These are phyloP conservation scores for Esox niger DNA, from an alignment of 2,113 vertebrate species.

Conservation along the genomic window DNA sequence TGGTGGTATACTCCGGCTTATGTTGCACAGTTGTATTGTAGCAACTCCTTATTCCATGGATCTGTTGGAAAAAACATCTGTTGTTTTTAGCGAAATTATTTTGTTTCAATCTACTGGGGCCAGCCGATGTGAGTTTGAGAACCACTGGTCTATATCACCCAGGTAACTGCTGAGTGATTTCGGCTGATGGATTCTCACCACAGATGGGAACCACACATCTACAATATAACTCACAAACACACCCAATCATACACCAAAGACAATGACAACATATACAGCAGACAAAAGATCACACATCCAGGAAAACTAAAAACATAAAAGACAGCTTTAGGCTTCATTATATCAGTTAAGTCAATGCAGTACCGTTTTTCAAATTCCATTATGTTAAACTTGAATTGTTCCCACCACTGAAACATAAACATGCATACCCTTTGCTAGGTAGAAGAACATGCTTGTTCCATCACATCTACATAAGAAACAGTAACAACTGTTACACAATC, in stretches of 20 bases:
- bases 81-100: too few relatives aligned
- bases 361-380: neutral
- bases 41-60: too few relatives aligned
- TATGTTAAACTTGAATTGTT: too few relatives aligned
- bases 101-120: too few relatives aligned
- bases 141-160: constrained; percentile 16
- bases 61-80: too few relatives aligned
- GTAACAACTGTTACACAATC: neutral
- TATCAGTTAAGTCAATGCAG: too few relatives aligned
- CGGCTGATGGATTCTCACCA: neutral
- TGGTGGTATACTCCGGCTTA: too few relatives aligned
- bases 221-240: neutral
- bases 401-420: neutral
- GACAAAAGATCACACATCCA: neutral
- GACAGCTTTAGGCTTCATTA: too few relatives aligned
- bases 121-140: too few relatives aligned
- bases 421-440: too few relatives aligned
- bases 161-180: neutral
- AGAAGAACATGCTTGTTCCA: neutral
- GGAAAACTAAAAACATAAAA: neutral
- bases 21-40: too few relatives aligned
- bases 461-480: neutral
- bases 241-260: neutral
- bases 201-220: neutral
- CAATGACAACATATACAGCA: too few relatives aligned